Evolutionary conservation across 2,113 vertebrate species (phyloP).

Genomic region (Gasterosteus aculeatus): DNA sequence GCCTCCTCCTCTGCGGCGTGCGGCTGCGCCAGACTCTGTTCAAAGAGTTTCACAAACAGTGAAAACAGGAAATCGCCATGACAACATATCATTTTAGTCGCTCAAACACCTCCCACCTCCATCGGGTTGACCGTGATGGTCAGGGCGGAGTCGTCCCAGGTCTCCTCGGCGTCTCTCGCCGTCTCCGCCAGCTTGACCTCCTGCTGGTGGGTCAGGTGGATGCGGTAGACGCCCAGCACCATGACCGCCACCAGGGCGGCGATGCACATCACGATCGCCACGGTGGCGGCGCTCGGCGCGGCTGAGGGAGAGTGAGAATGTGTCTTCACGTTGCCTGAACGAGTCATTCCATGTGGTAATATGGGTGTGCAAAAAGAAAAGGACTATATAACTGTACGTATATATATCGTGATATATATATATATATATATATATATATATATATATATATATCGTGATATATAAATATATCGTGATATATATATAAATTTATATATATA

Average conservation of each 20-base stretch:
- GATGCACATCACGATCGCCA: conserved; percentile 89
- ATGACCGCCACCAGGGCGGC: conserved; percentile 87
- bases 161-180: conserved; percentile 84
- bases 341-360: background rate
- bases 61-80: background rate
- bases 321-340: background rate
- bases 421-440: background rate
- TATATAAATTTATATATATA: too few species aligned
- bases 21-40: conserved; percentile 87
- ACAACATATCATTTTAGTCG: background rate
- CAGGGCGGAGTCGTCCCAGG: conserved; percentile 91
- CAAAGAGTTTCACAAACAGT: conserved; percentile 11
- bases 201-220: conserved; percentile 86
- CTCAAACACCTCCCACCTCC: conserved; percentile 85
- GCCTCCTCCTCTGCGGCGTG: conserved; percentile 83
- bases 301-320: conserved; percentile 72
- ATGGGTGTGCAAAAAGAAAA: too few species aligned
- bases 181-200: conserved; percentile 78
- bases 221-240: conserved; percentile 88
- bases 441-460: too few species aligned
- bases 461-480: too few species aligned
- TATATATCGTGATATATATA: too few species aligned
- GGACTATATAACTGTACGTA: too few species aligned
- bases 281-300: conserved; percentile 87
- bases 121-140: conserved; percentile 97